Conservation (phyloP, 2,797 vertebrate genomes). For the Sarcoramphus papa region DNA sequence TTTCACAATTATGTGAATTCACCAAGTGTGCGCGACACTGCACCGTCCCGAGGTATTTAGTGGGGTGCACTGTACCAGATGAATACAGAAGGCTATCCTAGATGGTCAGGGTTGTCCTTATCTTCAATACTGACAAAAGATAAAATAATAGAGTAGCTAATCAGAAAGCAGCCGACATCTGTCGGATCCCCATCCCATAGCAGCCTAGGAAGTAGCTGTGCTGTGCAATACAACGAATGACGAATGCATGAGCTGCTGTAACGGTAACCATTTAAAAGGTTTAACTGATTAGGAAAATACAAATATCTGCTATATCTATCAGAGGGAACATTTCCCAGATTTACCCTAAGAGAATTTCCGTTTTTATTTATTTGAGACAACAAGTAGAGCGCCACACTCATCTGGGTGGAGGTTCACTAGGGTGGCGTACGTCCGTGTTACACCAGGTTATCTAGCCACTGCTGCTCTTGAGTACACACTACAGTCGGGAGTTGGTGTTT, state of each 20-base stretch:
- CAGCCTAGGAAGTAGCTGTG: background rate
- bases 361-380: background rate
- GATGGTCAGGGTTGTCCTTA: background rate
- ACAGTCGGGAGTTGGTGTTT: background rate
- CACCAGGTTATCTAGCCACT: fast-evolving
- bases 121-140: background rate
- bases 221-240: background rate
- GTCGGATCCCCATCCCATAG: background rate
- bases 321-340: background rate
- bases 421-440: background rate
- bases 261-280: background rate
- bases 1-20: background rate
- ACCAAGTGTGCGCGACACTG: background rate
- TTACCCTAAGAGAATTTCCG: background rate
- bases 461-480: background rate
- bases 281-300: background rate
- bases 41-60: background rate
- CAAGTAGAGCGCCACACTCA: background rate
- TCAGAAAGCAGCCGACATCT: conserved; percentile 26
- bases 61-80: conserved; percentile 18
- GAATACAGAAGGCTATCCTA: conserved; percentile 4
- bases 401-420: background rate
- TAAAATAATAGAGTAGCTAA: conserved; percentile 5
- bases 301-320: background rate
- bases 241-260: background rate